Evolutionary conservation across 2,113 vertebrate species (phyloP), one percentile per base, ranked within the genome.

Genomic region (Chiloscyllium plagiosum): DNA sequence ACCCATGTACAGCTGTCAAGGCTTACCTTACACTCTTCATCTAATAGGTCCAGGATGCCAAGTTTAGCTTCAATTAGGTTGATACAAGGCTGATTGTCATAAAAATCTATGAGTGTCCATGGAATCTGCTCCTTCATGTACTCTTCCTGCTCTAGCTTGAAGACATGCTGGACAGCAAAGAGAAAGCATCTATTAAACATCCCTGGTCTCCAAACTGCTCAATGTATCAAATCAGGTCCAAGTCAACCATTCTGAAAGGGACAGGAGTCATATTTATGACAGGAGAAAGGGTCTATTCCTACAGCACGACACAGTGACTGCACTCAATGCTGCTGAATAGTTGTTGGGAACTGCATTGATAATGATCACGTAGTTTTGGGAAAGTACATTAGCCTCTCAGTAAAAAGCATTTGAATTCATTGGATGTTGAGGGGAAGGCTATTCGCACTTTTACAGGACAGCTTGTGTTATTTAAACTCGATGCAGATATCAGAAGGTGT

Each of bases 41-140:
- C 99, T 96, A 99, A 95, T 96, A 99, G 98, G 97, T 99, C 99
- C 97, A 99, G 97, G 97, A 99, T 95, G 26, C 99, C 99, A 98
- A 99, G 97, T 98, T 99, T 99, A 96, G 99, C 98, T 96, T 99
- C 99, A 97, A 99, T 99, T 96, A 99, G 98, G 97, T 99, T 99
- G 96, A 99, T 99, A 97, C 99, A 99, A 29, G 99, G 99, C 96
- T 99, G 99, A 97, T 99, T 99, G 97, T 99, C 99, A 0, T 99
- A 99, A 97, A 99, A 99, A 97, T 99, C 99, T 66, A 99, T 99
- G 96, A 99, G 98, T 92, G 99, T 99, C 99, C 99, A 99, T 0
- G 99, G 99, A 96, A 99, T 99, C 98, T 99, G 98, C 97, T 99
- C 99, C 96, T 98, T 99, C 99, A 99, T 99, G 96, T 99, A 99